Evolutionary conservation across 1,140 invertebrate genomes (phyloP), one percentile per base, ranked within the genome.

Genomic region (Sesamia nonagrioides): DNA sequence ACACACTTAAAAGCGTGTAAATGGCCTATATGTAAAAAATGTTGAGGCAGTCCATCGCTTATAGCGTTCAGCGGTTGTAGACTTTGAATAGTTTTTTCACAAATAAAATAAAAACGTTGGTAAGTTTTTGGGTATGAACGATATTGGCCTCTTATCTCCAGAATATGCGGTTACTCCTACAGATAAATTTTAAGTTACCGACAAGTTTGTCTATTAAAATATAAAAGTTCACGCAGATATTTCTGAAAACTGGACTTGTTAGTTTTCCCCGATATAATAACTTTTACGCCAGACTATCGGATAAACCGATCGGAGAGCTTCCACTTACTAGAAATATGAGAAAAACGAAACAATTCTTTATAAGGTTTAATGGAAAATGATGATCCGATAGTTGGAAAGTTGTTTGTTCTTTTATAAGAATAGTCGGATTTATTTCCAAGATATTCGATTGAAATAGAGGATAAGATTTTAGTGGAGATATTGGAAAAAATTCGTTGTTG

Each of bases 301-400:
- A 71, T 71, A 54, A 71, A 54, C 5, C 68, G 68, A 52, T 71
- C 45, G 7, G 17, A 71, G 66, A 69, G 48, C 54, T 54, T 71
- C 58, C 21, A 60, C 63, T 48, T 48, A 21, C 40, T 63, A 37
- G 68, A 71, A 71, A 71, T 71, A 71, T 71, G 68, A 71, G 68
- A 54, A 54, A 54, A 71, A 33, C 50, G 45, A 71, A 71, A 71
- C 68, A 71, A 71, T 71, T 71, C 68, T 71, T 71, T 71, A 35
- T 54, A 54, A 71, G 45, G 48, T 71, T 54, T 71, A 52, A 71
- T 69, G 66, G 66, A 69, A 69, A 69, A 69, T 50, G 66, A 69
- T 69, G 66, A 69, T 69, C 66, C 66, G 42, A 69, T 69, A 69
- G 66, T 50, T 69, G 63, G 13, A 18, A 45, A 68, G 63, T 68